Percentiles rank a stretch among this genome's conserved stretches.
These are phyloP conservation scores for Hyposoter dolosus DNA, from an alignment of 2,888 invertebrate genomes.

Conservation along the genomic window DNA sequence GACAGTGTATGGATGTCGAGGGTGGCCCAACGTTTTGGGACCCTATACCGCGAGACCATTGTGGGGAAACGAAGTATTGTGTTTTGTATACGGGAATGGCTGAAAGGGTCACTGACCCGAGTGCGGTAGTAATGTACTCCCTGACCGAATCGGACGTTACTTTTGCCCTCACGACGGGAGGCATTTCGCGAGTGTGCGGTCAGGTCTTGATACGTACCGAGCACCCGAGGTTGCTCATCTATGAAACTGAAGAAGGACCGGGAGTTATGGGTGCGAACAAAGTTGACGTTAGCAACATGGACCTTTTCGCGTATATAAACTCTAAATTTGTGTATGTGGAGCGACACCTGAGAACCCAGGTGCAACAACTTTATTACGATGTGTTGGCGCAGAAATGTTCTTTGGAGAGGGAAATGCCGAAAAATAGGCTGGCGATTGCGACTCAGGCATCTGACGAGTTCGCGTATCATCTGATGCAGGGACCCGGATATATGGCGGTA, in stretches of 20 bases:
- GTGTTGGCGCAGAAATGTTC: no score
- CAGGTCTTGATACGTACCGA: conserved; percentile 30
- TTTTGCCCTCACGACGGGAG: conserved; percentile 11
- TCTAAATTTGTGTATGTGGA: no score
- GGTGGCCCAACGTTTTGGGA: conserved; percentile 36
- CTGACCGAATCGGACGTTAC: conserved; percentile 21
- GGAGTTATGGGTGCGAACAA: not conserved
- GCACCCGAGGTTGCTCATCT: conserved; percentile 32
- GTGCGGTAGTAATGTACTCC: conserved; percentile 12
- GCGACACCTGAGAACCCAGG: no score
- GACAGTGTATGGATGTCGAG: conserved; percentile 26
- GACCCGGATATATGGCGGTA: conserved; percentile 72
- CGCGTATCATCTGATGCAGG: conserved; percentile 69
- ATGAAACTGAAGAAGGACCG: conserved; percentile 21
- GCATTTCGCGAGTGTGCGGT: conserved; percentile 20
- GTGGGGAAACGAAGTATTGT: not conserved
- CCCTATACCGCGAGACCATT: conserved; percentile 8
- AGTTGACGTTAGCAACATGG: no score
- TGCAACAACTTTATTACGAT: no score
- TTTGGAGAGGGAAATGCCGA: no score
- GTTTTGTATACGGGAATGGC: conserved; percentile 26
- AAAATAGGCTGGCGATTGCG: no score
- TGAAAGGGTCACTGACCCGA: not conserved
- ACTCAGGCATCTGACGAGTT: conserved; percentile 71
- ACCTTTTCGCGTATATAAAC: no score